Base-by-base conservation (phyloP, 1,140 invertebrate genomes). In the Saccostrea cuccullata region DNA sequence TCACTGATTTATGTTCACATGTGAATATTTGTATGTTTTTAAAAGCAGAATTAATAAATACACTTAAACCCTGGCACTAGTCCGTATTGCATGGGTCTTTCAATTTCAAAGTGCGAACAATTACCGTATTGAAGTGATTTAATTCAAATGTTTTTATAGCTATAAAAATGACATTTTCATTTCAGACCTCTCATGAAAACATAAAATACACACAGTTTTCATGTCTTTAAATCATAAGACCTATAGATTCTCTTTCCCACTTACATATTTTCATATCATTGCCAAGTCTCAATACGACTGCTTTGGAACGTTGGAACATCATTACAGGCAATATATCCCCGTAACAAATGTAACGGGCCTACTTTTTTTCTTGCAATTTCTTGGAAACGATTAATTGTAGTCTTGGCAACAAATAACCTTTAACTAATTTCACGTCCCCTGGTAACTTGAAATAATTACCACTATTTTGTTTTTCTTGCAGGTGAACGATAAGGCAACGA, bases 401-500 rank as follows among this genome's bases (percentile, higher is more conserved):
- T 36, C 70, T 9, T 11, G 70, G 30, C 70, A 77, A 77, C 70
- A 13, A 26, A 77, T 77, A 36, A 77, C 70, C 70, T 17, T 77
- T 11, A 30, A 26, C 70, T 77, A 36, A 77, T 36, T 30, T 77
- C 26, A 2, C 23, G 70, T 17, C 70, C 70, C 23, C 23, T 36
- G 30, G 70, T 8, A 77, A 77, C 70, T 77, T 77, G 6, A 77
- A 77, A 30, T 17, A 36, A 77, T 77, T 15, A 77, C 30, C 26
- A 77, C 12, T 36, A 30, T 13, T 26, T 26, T 70, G 5, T 23
- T 73, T 77, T 77, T 30, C 26, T 77, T 77, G 70, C 70, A 77
- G 70, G 70, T 77, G 12, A 36, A 77, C 15, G 70, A 77, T 77
- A 77, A 77, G 70, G 70, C 70, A 77, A 77, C 70, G 70, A 77